These are phyloP conservation scores for Rapana venosa DNA, from an alignment of 2,888 invertebrate species.

Conservation along the genomic window DNA sequence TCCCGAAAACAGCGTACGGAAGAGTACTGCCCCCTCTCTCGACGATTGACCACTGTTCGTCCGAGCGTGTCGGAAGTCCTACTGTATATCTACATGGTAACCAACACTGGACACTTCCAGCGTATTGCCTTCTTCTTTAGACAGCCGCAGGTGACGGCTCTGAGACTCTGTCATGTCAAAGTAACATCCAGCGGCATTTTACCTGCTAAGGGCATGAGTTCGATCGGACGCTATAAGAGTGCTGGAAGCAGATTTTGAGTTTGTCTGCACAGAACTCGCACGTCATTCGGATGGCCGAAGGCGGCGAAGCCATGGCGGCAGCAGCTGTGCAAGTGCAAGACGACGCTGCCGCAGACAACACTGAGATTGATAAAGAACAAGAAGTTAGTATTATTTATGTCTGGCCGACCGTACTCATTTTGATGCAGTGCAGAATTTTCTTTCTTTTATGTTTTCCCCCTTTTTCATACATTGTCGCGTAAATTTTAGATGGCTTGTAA, in stretches of 20 bases:
- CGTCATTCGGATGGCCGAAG: neutral
- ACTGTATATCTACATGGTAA: neutral
- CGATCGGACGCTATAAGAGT: conserved; percentile 1
- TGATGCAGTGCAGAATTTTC: too few species aligned
- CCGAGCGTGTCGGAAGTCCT: conserved; percentile 4
- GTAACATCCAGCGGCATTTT: neutral
- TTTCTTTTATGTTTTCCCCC: too few species aligned
- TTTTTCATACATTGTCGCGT: too few species aligned
- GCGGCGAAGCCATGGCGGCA: neutral
- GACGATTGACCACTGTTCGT: neutral
- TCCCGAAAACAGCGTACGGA: neutral
- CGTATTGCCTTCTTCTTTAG: neutral
- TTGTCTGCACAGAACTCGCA: neutral
- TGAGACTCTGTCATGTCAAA: neutral
- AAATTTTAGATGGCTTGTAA: too few species aligned
- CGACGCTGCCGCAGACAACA: neutral
- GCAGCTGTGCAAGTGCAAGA: neutral
- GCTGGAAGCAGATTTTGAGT: neutral
- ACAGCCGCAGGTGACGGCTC: neutral
- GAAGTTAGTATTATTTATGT: conserved; percentile 17
- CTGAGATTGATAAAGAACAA: conserved; percentile 40
- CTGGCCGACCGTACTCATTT: neutral
- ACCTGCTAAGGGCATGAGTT: conserved; percentile 3
- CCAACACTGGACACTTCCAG: neutral
- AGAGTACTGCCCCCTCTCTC: neutral